A percentile compares a stretch with the other conserved stretches of the same genome.
Conservation (phyloP, 2,113 vertebrate genomes). For the Pelecanoides urinatrix region DNA sequence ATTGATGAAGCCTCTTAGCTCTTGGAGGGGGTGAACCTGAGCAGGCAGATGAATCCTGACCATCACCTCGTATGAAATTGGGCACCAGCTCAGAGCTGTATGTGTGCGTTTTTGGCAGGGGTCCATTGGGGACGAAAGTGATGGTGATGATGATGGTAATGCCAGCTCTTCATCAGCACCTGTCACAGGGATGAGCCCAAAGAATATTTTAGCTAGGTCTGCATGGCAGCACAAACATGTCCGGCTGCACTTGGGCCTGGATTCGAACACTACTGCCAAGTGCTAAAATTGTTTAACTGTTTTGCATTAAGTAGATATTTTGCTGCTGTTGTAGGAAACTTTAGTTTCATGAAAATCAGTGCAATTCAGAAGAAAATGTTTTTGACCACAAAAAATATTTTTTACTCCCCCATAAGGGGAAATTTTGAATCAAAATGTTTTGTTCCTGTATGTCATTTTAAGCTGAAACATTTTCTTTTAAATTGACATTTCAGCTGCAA, state of each 20-base stretch:
- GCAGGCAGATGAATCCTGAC: not conserved
- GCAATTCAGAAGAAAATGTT: not conserved
- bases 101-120: not conserved
- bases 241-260: not conserved
- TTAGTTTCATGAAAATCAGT: not conserved
- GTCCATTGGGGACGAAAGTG: not conserved
- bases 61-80: not conserved
- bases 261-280: not conserved
- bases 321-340: not conserved
- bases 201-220: not conserved
- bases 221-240: not conserved
- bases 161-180: not conserved
- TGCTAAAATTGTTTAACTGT: not conserved
- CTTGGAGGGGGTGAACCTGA: not conserved
- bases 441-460: not conserved
- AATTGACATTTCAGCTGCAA: conserved; percentile 41
- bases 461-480: conserved; percentile 11
- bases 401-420: not conserved
- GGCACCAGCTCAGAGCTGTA: not conserved
- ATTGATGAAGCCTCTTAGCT: not conserved
- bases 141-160: not conserved
- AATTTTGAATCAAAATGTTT: conserved; percentile 26
- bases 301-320: not conserved
- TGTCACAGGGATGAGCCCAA: not conserved
- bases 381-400: not conserved